These are phyloP conservation scores for Odontesthes bonariensis DNA, from an alignment of 2,113 vertebrate genomes.

Conservation along the genomic window DNA sequence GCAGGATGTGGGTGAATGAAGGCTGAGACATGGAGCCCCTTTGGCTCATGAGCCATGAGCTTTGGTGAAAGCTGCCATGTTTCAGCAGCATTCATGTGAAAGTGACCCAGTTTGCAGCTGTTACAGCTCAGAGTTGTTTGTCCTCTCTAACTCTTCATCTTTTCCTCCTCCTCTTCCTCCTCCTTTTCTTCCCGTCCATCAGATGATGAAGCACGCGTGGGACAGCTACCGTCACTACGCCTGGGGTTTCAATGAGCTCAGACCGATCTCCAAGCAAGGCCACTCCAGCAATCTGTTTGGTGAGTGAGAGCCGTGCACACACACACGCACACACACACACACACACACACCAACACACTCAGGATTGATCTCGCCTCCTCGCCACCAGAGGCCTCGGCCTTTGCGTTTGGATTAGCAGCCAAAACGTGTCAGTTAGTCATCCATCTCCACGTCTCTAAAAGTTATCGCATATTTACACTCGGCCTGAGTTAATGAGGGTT, in stretches of 20 bases:
- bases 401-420: constrained; percentile 68
- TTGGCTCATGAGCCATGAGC: too few species aligned
- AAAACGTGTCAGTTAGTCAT: constrained; percentile 68
- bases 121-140: constrained; percentile 21
- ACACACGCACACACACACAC: constrained; percentile 23
- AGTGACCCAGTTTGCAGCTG: constrained; percentile 15
- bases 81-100: neutral
- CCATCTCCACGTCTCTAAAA: constrained; percentile 65
- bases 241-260: constrained; percentile 97
- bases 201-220: constrained; percentile 99
- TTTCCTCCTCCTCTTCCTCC: neutral
- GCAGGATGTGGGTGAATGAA: too few species aligned
- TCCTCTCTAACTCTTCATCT: constrained; percentile 37
- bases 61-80: too few species aligned
- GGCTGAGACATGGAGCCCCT: too few species aligned
- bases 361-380: constrained; percentile 63
- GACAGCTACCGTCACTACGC: constrained; percentile 95
- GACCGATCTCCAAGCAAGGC: constrained; percentile 95
- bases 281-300: constrained; percentile 99
- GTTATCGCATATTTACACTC: constrained; percentile 75
- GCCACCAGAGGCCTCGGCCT: constrained; percentile 60
- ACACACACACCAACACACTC: neutral
- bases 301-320: constrained; percentile 81
- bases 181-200: constrained; percentile 39
- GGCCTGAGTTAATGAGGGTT: constrained; percentile 27